phyloP scores from a whole-genome alignment of 2,797 vertebrate genomes.

The Uromys caudimaculatus region DNA sequence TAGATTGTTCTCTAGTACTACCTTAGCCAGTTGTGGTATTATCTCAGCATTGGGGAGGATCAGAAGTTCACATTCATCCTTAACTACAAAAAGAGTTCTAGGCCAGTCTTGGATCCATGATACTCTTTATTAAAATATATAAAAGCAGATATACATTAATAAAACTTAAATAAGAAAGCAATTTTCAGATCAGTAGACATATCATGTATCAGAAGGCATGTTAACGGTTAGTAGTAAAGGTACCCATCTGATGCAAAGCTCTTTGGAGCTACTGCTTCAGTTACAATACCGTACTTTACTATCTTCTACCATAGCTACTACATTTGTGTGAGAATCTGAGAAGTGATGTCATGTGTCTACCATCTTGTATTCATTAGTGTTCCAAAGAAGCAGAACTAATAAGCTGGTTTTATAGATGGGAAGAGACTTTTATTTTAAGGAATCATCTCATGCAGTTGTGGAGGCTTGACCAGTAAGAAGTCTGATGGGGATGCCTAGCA shows the following conservation, averaged over 20 bases:
- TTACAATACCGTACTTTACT: neutral
- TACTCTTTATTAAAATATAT: neutral
- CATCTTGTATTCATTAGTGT: neutral
- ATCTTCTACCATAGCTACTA: neutral
- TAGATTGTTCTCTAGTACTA: too few species aligned
- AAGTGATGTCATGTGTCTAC: neutral
- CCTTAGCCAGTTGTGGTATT: neutral
- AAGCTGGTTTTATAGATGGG: neutral
- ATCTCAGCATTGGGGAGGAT: neutral
- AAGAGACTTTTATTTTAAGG: slow-evolving; percentile 10
- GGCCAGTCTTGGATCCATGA: neutral
- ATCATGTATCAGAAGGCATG: neutral
- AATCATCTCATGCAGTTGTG: neutral
- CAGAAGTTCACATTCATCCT: neutral
- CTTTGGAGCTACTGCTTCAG: neutral
- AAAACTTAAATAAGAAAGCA: neutral
- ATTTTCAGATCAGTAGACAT: neutral
- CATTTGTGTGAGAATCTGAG: neutral
- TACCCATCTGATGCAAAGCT: neutral
- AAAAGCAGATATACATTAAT: neutral
- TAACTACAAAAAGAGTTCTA: neutral
- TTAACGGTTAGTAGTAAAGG: neutral
- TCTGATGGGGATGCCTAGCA: neutral
- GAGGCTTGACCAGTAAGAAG: neutral
- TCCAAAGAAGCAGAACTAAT: slow-evolving; percentile 5